Base-by-base conservation (phyloP, 2,888 invertebrate species). In the Minunthozetes semirufus region DNA sequence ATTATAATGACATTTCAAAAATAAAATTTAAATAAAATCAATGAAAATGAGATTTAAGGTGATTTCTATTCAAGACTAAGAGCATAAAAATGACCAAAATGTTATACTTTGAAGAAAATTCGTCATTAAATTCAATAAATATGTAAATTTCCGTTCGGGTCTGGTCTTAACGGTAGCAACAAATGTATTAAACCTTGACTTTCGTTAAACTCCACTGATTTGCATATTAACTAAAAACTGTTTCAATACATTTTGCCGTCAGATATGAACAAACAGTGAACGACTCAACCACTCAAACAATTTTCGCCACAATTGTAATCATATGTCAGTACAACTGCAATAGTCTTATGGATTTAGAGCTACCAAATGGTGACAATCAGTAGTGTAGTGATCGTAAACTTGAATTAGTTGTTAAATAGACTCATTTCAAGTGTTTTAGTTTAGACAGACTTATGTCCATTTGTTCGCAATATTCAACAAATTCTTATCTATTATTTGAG, bases 281-380 rank as follows among this genome's bases (percentile, higher is more conserved):
- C 13, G 3, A 17, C n/a, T 50, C 19, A 19, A 50, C 11, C 50
- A 50, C 6, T 50, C 5, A 50, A n/a, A n/a, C 19, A 4, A 6
- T 17, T 48, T 48, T 50, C n/a, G 19, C 48, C 15, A 48, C 8
- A 48, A 48, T 42, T 48, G 13, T 48, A n/a, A 13, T 48, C 48
- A 48, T n/a, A 9, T 9, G 42, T 42, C 42, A 42, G 42, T 42
- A 11, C 42, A 13, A 42, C 42, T 9, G 42, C 33, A 33, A 33
- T 9, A 42, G 53, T 27, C 29, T 61, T 61, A 27, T n/a, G 27
- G 17, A 61, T 29, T 11, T 15, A 61, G 8, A 5, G 11, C 27
- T 27, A 66, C 29, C 38, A 9, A 66, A 66, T 66, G 63, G 33
- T 66, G 19, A 66, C 63, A 66, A 66, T 66, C n/a, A 66, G 25